Evolutionary conservation across 1,140 invertebrate species (phyloP), one percentile per base, ranked within the genome.

Genomic region (Drosophila ogumai): DNA sequence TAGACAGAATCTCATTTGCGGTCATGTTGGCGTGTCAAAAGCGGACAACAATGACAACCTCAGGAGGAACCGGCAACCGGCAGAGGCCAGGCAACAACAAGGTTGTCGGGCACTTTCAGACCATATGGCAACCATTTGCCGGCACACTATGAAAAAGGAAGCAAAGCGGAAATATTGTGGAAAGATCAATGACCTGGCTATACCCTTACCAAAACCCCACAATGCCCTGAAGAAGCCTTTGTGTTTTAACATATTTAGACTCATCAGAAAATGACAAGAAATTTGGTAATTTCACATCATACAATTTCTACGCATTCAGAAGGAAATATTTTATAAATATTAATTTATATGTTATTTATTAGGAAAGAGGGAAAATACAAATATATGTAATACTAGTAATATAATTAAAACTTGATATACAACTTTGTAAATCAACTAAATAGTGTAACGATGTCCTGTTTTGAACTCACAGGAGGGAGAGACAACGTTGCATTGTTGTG

Each of bases 1-100:
- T 38, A 76, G 72, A 75, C 73, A 90, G 65, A 77, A 81, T 88
- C 85, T 90, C 85, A 90, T 88, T 90, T 88, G 85, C 58, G 85
- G 85, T 79, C 69, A 72, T 71, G 69, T 69, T 79, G 85, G 58
- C 81, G 85, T 88, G 85, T 90, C 85, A 79, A 81, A 72, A 87
- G 80, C 73, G 60, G 56, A 82, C 67, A 76, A 72, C 69, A 67
- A 66, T 60, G 54, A 79, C 64, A 79, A 59, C 63, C 41, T 66
- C 61, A 47, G 57, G 50, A 57, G 52, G 54, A 52, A 60, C 43
- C 57, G 31, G 19, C 28, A 59, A 72, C 58, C 52, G 50, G 38
- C 50, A 38, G 13, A 36, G 50, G 52, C 52, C 52, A 25, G 49
- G 19, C 50, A 59, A 57, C 31, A 60, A 60, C 74, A 68, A 56